Evolutionary conservation across 2,888 invertebrate species (phyloP), one percentile per base, ranked within the genome.

Genomic region (Drosophila pseudotalamancana): DNA sequence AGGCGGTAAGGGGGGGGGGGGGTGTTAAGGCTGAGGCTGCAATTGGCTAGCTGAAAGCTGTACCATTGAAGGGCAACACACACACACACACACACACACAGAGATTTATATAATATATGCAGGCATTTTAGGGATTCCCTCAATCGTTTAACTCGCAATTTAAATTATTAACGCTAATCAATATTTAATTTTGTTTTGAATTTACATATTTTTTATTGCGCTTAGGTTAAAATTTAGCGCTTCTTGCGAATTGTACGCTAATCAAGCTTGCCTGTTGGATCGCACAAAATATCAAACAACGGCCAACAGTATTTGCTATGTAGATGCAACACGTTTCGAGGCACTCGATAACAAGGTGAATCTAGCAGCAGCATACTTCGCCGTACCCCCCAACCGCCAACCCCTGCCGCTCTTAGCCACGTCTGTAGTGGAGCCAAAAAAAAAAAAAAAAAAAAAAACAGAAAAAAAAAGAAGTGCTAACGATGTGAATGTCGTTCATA

Each of bases 401-500:
- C 31, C 1, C n/a, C 11, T 12, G 8, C 19, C 25, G 11, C 9
- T 19, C 35, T 35, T 25, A 51, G 51, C 45, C 45, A 29, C 32
- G 42, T 42, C 40, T 46, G 6, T 16, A 16, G 25, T 39, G n/a
- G 29, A 14, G 18, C 11, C n/a, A 9, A 18, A 35, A 18, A 18
- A 2, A 11, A 11, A 1, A 19, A 19, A 1, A 6, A 25, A 6
- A 25, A 25, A 25, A 25, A 21, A 11, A 1, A 19, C n/a, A 1
- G 6, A 25, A 6, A 25, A 25, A 25, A 25, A 21, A 21, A 56
- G 62, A 50, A 32, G 68, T 71, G 68, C 48, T 64, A 65, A 69
- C 66, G 51, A 49, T 40, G 31, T 35, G 27, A 43, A 39, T 53
- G 48, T 19, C 34, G 57, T 11, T 34, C 32, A 11, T 45, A 35